These are phyloP conservation scores for Oligia latruncula DNA, from an alignment of 2,888 invertebrate genomes.

Conservation along the genomic window DNA sequence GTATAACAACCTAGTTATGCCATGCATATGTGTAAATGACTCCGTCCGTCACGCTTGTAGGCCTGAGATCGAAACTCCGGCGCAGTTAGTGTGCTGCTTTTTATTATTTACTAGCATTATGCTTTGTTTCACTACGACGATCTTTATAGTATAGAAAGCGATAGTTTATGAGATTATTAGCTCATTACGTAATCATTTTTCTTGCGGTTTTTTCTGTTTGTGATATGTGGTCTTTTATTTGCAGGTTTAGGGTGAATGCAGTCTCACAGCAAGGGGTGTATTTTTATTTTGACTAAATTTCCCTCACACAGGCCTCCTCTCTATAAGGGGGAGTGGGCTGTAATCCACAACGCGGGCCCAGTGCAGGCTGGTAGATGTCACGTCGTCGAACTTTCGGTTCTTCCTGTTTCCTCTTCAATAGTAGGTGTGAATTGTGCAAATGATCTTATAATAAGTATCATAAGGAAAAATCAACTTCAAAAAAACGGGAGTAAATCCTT, in stretches of 20 bases:
- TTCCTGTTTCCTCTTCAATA: not conserved
- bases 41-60: conserved; percentile 76
- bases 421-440: not conserved
- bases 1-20: conserved; percentile 42
- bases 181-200: conserved; percentile 32
- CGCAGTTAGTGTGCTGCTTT: conserved; percentile 54
- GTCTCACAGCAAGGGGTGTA: too few relatives aligned
- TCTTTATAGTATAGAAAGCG: conserved; percentile 68
- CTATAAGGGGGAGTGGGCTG: not conserved
- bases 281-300: not conserved
- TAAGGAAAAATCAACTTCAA: not conserved
- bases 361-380: not conserved
- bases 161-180: conserved; percentile 60
- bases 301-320: not conserved
- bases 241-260: not conserved
- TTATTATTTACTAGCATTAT: conserved; percentile 65
- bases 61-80: conserved; percentile 77
- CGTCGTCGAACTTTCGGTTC: not conserved
- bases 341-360: not conserved
- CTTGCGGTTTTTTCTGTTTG: conserved; percentile 14
- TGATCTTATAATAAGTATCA: not conserved
- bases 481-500: too few relatives aligned
- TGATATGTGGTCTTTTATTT: not conserved
- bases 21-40: conserved; percentile 60
- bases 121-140: conserved; percentile 61